Base-by-base conservation (phyloP, 2,113 vertebrate species). In the Psophia crepitans region DNA sequence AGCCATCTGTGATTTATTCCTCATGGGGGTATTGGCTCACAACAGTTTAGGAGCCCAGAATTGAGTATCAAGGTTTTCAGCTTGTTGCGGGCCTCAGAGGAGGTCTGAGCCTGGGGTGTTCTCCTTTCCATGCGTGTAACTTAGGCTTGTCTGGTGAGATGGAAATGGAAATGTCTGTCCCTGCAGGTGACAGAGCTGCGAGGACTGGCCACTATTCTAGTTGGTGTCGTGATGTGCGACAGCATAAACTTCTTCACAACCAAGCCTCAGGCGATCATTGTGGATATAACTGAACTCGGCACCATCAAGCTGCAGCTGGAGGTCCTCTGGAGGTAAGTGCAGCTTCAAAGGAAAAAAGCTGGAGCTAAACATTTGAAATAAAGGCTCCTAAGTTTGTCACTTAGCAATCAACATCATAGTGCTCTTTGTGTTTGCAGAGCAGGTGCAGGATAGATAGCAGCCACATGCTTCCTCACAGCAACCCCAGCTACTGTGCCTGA, bases 251-350 rank as follows among this genome's bases (percentile, higher is more conserved):
- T 99, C 98, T 99, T 99, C 66, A 98, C 96, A n/a, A 98, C 98
- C 11, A 98, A 98, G 88, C 99, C 99, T 2, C 99, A 99, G 97
- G 97, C 98, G 78, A 98, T 99, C 90, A 65, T 99, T 78, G 99
- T 99, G 97, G 99, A 99, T 95, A 98, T 99, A 92, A 99, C 99
- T 0, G 99, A 99, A 87, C 98, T 99, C 96, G 99, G 99, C 57
- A 99, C 99, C 93, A 99, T 99, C 97, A 99, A 99, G 87, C 98
- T 99, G 37, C 98, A 99, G 95, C 98, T 99, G 96, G 99, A 99
- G 88, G 99, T 99, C 51, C 97, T 98, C 84, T 99, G 99, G 99
- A 99, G 98, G 99, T 99, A 97, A 98, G 98, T 98, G 48, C 51
- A 70, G 70, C 64, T 79, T 5, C 43, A 26, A 14, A 15, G 24